Base-by-base conservation (phyloP, 2,888 invertebrate genomes). In the Epistrophella euchroma region DNA sequence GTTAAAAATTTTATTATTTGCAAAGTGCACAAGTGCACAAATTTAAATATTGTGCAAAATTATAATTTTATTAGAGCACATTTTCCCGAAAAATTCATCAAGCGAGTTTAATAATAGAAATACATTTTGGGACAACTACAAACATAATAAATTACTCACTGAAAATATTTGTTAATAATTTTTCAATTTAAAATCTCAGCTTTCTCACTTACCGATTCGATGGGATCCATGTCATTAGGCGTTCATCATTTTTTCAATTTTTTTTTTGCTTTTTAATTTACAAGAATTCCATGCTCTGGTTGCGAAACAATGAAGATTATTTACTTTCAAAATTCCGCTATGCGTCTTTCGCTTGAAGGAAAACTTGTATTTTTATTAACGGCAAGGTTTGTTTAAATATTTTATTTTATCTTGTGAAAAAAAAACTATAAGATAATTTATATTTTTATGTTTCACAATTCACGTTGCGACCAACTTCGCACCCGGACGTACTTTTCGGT, bases 151-250 rank as follows among this genome's bases (percentile, higher is more conserved):
- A 60, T 43, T 40, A 32, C 13, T 17, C 19, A 28, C 17, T 25
- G 10, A 4, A 35, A 47, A 66, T 66, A 66, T 32, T 28, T 66
- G 19, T 66, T 13, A 43, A 19, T 52, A 43, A 15, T 50, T 52
- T 75, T 78, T 40, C 13, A 43, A 58, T 43, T 28, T 22, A n/a
- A 25, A 60, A 56, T 72, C 32, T 60, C 13, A 19, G 19, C 58
- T 68, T 19, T 62, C 75, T 93, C 94, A 94, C 94, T 94, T 93
- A 94, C 94, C 93, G 93, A 93, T 93, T 94, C 94, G 93, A 93
- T 93, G 92, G 93, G 93, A 94, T 94, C 94, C 94, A 94, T 94
- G 93, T 93, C 93, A 93, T 93, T 89, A 88, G 88, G 82, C 87
- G 83, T 83, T 87, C 87, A 75, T 75, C 75, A 83, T 83, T 83